Conservation (phyloP, 2,797 vertebrate species). For the Eospalax fontanierii region DNA sequence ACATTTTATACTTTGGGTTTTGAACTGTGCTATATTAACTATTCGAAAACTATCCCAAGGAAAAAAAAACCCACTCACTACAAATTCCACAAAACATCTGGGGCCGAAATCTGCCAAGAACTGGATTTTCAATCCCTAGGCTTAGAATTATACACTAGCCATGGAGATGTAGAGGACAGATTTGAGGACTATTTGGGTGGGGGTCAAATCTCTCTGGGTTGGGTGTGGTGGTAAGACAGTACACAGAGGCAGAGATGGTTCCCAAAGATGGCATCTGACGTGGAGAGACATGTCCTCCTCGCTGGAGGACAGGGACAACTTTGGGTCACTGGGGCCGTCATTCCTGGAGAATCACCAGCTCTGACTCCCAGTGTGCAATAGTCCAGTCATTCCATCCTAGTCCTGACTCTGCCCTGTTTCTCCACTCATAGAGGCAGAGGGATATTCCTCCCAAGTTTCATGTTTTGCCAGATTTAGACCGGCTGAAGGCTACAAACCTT, state of each 20-base stretch:
- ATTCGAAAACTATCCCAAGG: constrained; percentile 12
- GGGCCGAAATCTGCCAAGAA: constrained; percentile 19
- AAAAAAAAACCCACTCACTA: neutral
- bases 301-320: too few relatives aligned
- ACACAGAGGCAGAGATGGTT: neutral
- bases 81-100: neutral
- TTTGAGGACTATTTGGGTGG: neutral
- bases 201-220: neutral
- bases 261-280: neutral
- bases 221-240: neutral
- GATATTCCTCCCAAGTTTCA: neutral
- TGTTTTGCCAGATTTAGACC: neutral
- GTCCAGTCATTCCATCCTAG: neutral
- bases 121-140: neutral
- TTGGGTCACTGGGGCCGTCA: too few relatives aligned
- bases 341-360: neutral
- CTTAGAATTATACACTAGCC: neutral
- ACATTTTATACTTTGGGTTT: neutral
- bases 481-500: neutral
- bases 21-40: constrained; percentile 14
- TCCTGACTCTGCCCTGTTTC: neutral
- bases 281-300: too few relatives aligned
- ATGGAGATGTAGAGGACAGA: neutral
- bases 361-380: neutral
- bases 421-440: neutral